Evolutionary conservation across 2,888 invertebrate genomes (phyloP).

Genomic region (Lycophotia porphyrea): DNA sequence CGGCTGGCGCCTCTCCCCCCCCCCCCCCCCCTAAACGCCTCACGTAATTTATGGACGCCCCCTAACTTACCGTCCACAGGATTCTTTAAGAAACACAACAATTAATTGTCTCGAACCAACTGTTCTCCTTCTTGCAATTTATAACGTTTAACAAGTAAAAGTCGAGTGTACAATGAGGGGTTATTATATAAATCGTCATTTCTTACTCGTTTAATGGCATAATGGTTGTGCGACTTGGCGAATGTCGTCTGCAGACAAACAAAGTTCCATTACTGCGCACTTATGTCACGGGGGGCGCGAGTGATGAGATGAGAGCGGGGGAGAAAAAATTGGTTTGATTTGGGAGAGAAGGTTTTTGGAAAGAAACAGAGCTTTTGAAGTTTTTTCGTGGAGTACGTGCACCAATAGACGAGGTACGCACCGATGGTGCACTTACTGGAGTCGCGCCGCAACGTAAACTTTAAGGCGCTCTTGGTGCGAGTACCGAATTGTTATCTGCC

Average conservation of each 20-base stretch:
- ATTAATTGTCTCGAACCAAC: background rate
- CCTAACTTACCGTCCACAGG: too few species aligned
- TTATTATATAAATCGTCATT: slow-evolving; percentile 60
- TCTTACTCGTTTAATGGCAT: slow-evolving; percentile 57
- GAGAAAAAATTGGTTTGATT: background rate
- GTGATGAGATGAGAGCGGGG: slow-evolving; percentile 21
- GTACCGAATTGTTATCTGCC: too few species aligned
- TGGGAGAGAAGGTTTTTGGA: background rate
- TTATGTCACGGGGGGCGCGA: slow-evolving; percentile 34
- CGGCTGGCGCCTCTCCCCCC: too few species aligned
- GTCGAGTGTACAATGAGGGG: slow-evolving; percentile 35
- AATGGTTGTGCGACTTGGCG: slow-evolving; percentile 58
- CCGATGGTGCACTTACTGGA: too few species aligned
- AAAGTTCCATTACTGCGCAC: slow-evolving; percentile 69
- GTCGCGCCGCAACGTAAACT: too few species aligned
- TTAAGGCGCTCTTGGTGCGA: too few species aligned
- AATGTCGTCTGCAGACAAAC: slow-evolving; percentile 68
- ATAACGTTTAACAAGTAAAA: slow-evolving; percentile 45
- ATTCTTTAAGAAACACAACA: background rate
- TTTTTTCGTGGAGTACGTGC: too few species aligned
- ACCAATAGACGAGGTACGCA: too few species aligned
- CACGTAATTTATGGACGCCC: too few species aligned
- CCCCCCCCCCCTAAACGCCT: too few species aligned
- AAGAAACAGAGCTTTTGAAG: background rate
- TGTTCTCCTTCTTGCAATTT: slow-evolving; percentile 24